Base-by-base conservation (phyloP, 2,888 invertebrate genomes). In the Agrochola macilenta region DNA sequence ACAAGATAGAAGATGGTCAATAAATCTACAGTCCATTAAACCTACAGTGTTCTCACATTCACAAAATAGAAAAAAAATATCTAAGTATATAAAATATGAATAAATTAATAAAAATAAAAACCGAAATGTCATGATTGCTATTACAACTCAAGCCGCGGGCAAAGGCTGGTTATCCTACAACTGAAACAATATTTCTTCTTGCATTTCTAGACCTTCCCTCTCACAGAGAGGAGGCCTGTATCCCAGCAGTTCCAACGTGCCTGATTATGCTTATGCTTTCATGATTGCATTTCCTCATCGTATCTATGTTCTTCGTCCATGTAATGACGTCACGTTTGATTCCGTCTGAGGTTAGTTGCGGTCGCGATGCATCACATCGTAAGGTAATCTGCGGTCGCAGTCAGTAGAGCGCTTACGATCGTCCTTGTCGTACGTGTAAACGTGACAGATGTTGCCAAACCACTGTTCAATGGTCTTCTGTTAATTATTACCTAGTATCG, bases 351-450 rank as follows among this genome's bases (percentile, higher is more conserved):
- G 79, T 79, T 79, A 64, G 63, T 79, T 52, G 58, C 17, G 68
- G 49, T 68, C 5, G 8, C 14, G 35, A 9, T 64, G 74, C 66
- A 54, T 60, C 43, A 26, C 30, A 66, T 78, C 66, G 66, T 17
- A n/a, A 68, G 61, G 26, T 79, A 79, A 79, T 74, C 74, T 79
- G 74, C 49, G 74, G 79, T 79, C 39, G 26, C 52, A 52, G 49
- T 68, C 63, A 79, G 63, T 52, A 43, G 63, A 79, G 74, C 80
- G 74, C 23, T 26, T 58, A 49, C n/a, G 30, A 58, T 43, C 35
- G 57, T 58, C 57, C n/a, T 74, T 49, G 63, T 65, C 23, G n/a
- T 23, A 46, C 60, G 35, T 78, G 43, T 79, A 11, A 52, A 23
- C 49, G 1, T 66, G 60, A 54, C 58, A 79, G 43, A 58, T 49